Percentiles rank a stretch among this genome's conserved stretches.
phyloP scores from a whole-genome alignment of 2,888 invertebrate genomes.

The Nowickia ferox region DNA sequence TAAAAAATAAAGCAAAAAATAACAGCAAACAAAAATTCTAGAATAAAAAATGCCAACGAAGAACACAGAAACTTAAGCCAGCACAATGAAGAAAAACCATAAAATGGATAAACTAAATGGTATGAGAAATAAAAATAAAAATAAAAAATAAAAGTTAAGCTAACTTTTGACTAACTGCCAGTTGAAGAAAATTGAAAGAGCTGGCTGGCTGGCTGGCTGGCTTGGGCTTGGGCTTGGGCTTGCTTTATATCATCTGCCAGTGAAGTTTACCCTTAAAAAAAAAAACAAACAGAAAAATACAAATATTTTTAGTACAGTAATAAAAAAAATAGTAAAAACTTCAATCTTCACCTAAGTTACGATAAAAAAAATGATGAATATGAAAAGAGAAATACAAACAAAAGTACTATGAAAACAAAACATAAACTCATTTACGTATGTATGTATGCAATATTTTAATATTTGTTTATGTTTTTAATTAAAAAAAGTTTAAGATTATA shows the following conservation, averaged over 20 bases:
- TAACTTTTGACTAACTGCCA: constrained; percentile 69
- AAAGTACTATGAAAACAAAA: constrained; percentile 33
- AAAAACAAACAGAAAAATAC: constrained; percentile 23
- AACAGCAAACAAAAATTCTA: not conserved
- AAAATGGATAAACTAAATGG: constrained; percentile 13
- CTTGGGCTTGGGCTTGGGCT: constrained; percentile 27
- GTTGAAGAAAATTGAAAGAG: constrained; percentile 68
- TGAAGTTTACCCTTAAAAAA: constrained; percentile 46
- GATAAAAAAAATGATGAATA: constrained; percentile 80
- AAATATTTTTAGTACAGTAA: constrained; percentile 37
- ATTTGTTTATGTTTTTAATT: not conserved
- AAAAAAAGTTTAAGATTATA: not conserved
- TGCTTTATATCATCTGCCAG: constrained; percentile 40
- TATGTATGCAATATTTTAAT: not conserved
- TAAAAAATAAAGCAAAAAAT: constrained; percentile 28
- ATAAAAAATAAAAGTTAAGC: constrained; percentile 37
- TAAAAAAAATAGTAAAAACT: constrained; percentile 68
- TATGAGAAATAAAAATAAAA: constrained; percentile 13
- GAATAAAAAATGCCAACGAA: constrained; percentile 16
- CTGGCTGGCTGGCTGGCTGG: no score
- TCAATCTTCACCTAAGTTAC: constrained; percentile 77
- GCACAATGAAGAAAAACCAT: constrained; percentile 29
- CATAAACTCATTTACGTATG: not conserved
- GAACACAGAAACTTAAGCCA: constrained; percentile 47
- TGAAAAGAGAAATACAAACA: constrained; percentile 61